Conservation (phyloP, 2,113 vertebrate species). For the Bungarus multicinctus region DNA sequence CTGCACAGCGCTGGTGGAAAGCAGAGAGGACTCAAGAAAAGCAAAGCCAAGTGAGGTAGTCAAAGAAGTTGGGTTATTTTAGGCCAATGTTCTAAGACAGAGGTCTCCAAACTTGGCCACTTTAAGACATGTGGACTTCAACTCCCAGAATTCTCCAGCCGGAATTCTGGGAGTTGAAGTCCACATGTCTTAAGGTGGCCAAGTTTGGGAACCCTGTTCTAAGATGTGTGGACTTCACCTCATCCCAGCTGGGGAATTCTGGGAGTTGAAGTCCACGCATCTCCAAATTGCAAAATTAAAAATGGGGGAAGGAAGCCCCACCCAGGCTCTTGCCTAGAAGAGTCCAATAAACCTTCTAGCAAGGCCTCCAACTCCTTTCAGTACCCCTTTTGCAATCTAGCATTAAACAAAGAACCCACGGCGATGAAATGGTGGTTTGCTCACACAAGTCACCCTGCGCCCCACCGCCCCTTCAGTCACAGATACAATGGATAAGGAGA, state of each 20-base stretch:
- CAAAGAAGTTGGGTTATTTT: neutral
- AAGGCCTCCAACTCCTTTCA: neutral
- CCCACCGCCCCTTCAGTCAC: neutral
- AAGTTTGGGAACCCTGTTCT: too few relatives aligned
- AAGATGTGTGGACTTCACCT: neutral
- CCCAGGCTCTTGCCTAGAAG: neutral
- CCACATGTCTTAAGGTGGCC: too few relatives aligned
- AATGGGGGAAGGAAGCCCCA: neutral
- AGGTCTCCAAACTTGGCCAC: too few relatives aligned
- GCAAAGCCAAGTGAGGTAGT: neutral
- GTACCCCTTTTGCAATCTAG: neutral
- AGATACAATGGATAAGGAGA: neutral
- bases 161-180: neutral
- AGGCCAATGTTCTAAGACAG: neutral
- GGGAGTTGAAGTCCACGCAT: neutral
- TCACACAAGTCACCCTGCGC: neutral
- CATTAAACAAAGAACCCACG: conserved; percentile 14
- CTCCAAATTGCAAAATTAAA: neutral
- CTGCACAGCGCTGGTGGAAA: neutral
- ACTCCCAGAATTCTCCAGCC: too few relatives aligned
- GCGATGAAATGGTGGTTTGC: conserved; percentile 1
- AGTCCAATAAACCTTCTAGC: neutral
- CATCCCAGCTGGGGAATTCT: neutral
- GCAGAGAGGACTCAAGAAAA: neutral
- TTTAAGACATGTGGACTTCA: neutral